Evolutionary conservation across 2,888 invertebrate species (phyloP), one percentile per base, ranked within the genome.

Genomic region (Hydraecia micacea): DNA sequence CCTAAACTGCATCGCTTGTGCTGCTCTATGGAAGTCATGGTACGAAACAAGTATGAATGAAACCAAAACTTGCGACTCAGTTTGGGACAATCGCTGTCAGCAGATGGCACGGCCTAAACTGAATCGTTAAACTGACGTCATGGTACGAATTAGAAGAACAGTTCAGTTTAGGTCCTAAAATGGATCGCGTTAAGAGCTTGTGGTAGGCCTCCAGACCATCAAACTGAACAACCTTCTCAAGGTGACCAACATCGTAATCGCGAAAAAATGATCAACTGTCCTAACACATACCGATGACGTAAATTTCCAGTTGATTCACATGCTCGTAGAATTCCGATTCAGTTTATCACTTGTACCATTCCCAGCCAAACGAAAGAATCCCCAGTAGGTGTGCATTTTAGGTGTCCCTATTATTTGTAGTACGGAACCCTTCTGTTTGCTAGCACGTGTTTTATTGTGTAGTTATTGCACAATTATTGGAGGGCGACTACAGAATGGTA

Each of bases 361-460:
- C 76, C 42, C 74, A 78, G 52, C 63, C 74, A 80, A 90, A 77
- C 66, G 86, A 90, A 91, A 90, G 88, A 91, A 92, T 90, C 91
- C 90, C 86, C 91, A 88, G 90, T 93, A 93, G 93, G 92, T 91
- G 93, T 92, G 91, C 73, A 86, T 81, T 89, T 92, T 90, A 91
- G 90, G 89, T 88, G 86, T 89, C 91, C 92, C 92, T 86, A 94
- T 95, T 95, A 95, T 96, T 91, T 89, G 70, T 70, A 25, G 83
- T 81, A 67, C 84, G 86, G 91, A 93, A 93, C 96, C 85, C 95
- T 95, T 94, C 93, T 91, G 92, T 94, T 93, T 92, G 92, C 86
- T 89, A 95, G 95, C 96, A 96, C 96, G 96, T 96, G 96, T 95
- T 95, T 94, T 94, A 96, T 96, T 96, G 95, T 94, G 89, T 94